Evolutionary conservation across 2,113 vertebrate species (phyloP), one percentile per base, ranked within the genome.

Genomic region (Podiceps cristatus): DNA sequence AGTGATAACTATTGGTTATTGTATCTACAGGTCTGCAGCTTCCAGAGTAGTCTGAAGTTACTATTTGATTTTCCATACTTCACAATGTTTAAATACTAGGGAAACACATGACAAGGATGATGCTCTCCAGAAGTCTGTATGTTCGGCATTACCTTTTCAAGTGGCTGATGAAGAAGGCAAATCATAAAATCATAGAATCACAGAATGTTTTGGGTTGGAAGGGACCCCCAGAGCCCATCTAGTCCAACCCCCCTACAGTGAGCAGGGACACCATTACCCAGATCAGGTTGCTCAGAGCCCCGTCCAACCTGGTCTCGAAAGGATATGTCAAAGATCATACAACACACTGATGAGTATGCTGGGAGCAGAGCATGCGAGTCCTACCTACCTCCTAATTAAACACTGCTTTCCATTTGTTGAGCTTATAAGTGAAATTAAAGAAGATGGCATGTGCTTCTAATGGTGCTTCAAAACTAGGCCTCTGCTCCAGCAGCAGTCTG

Each of bases 321-420:
- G 13, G 27, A 14, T 5, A 12, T 5, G 8, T 49, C 53, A 28
- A 44, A 75, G 35, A 71, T 5, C 4, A 47, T 23, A 44, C 1
- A 16, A 71, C 7, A 53, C 13, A n/a, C 3, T 1, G 2, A 24
- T 23, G 10, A 71, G 50, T 35, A 4, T 1, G 1, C 17, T 2
- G 64, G 33, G 6, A 93, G 42, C 16, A 42, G 33, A 56, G 22
- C 12, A 11, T 2, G 5, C 12, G 22, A 86, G 13, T 44, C 50
- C 42, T 60, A n/a, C 4, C 31, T 20, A 25, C 28, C 13, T 47
- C 47, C 29, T 35, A 35, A 37, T 55, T 40, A 85, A 89, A 74
- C 29, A 75, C 11, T 18, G 9, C 14, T 63, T 59, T 18, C 44
- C 60, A 55, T 17, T 18, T 66, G 45, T 12, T 37, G 16, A 42